Evolutionary conservation across 2,797 vertebrate species (phyloP).

Genomic region (Sylvilagus floridanus): DNA sequence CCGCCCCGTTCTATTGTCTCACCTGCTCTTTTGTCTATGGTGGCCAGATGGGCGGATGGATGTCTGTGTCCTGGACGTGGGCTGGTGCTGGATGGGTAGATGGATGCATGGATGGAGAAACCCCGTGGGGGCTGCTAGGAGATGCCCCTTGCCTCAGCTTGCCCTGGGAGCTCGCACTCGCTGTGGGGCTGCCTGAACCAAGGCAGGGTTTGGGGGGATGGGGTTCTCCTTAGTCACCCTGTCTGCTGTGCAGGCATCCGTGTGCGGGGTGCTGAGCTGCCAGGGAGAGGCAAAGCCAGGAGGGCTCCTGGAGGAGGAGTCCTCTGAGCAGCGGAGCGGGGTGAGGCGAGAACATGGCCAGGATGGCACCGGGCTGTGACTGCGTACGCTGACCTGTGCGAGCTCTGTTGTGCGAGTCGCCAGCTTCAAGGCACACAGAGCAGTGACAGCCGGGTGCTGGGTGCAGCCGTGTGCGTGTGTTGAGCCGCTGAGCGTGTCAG

Average conservation of each 20-base stretch:
- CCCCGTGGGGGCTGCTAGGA: not conserved
- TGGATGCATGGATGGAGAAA: not conserved
- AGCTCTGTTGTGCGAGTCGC: too few species aligned
- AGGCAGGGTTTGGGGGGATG: too few species aligned
- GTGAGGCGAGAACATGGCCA: not conserved
- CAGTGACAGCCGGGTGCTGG: not conserved
- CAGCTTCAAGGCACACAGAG: too few species aligned
- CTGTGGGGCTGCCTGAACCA: not conserved
- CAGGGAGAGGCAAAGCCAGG: not conserved
- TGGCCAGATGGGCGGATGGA: not conserved
- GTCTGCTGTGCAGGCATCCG: not conserved
- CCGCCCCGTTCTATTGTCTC: not conserved
- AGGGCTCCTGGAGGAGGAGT: not conserved
- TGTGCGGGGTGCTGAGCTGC: not conserved
- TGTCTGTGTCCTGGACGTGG: not conserved
- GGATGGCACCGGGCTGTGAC: rapidly evolving
- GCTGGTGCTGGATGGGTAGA: not conserved
- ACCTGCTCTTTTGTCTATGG: not conserved
- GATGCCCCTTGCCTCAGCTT: not conserved
- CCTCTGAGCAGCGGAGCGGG: not conserved
- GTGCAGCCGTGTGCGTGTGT: not conserved
- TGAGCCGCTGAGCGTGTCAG: too few species aligned
- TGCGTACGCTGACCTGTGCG: too few species aligned
- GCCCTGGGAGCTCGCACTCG: not conserved
- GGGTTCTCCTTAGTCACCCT: not conserved